Evolutionary conservation across 1,140 invertebrate genomes (phyloP).

Genomic region (Brachionus asplanchnoidis): DNA sequence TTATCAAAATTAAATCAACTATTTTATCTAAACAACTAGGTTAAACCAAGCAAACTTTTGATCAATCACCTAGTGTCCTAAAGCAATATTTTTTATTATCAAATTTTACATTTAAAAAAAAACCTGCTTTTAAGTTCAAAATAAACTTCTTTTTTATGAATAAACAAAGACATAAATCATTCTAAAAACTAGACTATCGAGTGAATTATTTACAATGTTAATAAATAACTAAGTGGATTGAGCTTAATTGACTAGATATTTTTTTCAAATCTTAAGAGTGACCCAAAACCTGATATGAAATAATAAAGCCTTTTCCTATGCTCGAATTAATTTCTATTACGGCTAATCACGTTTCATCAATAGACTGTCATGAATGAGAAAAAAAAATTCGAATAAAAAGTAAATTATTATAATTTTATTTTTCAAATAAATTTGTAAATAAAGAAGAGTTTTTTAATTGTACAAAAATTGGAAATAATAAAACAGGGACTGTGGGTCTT

Average conservation of each 20-base stretch:
- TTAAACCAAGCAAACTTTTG: background rate
- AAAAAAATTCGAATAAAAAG: background rate
- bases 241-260: background rate
- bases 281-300: background rate
- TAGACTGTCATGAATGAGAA: background rate
- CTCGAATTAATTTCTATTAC: background rate
- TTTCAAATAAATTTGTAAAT: background rate
- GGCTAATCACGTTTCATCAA: background rate
- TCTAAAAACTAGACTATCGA: background rate
- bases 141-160: no score
- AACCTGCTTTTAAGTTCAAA: background rate
- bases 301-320: background rate
- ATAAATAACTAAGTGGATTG: background rate
- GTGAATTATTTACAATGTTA: background rate
- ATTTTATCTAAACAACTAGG: background rate
- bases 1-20: background rate
- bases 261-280: background rate
- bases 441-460: background rate
- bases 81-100: background rate
- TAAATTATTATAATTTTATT: slow-evolving; percentile 1
- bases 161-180: background rate
- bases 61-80: background rate
- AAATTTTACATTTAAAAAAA: background rate
- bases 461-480: background rate
- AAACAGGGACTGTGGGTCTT: background rate